Evolutionary conservation across 2,797 vertebrate genomes (phyloP).

Genomic region (Hippocampus kuda): DNA sequence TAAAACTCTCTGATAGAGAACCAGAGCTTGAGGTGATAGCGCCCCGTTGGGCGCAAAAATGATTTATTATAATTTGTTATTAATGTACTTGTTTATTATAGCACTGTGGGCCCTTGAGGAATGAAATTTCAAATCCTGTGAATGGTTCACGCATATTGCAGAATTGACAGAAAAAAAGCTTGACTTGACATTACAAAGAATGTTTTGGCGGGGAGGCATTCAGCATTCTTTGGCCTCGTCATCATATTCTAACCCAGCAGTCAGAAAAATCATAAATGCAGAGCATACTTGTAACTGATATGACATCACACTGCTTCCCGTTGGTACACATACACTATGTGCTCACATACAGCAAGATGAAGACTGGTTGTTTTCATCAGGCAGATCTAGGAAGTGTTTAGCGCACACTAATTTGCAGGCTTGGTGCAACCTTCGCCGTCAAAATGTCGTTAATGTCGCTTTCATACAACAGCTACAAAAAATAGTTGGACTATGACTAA

Average conservation of each 20-base stretch:
- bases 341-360: background rate
- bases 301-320: background rate
- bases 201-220: too few relatives aligned
- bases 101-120: too few relatives aligned
- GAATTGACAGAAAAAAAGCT: too few relatives aligned
- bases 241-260: background rate
- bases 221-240: too few relatives aligned
- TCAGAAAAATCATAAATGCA: background rate
- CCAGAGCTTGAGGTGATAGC: too few relatives aligned
- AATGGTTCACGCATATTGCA: too few relatives aligned
- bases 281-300: background rate
- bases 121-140: too few relatives aligned
- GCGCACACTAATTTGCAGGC: background rate
- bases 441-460: background rate
- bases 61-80: too few relatives aligned
- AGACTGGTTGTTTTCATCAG: background rate
- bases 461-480: background rate
- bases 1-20: constrained; percentile 19
- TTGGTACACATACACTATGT: background rate
- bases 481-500: background rate
- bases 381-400: background rate
- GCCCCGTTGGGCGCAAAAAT: too few relatives aligned
- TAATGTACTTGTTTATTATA: too few relatives aligned
- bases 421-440: background rate
- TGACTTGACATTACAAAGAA: too few relatives aligned